Conservation (phyloP, 2,888 invertebrate species). For the Dicyrtomina minuta region DNA sequence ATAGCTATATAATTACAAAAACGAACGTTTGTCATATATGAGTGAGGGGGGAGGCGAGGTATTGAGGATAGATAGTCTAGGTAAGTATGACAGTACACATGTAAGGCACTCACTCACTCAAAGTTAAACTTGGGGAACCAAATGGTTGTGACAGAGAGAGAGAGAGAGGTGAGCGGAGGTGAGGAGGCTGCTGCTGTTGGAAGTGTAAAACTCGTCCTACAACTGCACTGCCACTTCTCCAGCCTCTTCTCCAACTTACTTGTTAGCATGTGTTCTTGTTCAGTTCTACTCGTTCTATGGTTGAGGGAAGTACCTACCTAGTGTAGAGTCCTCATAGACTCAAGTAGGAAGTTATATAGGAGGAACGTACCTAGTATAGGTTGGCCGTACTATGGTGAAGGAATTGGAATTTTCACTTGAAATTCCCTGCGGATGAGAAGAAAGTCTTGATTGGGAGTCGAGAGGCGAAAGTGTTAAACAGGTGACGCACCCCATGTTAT, state of each 20-base stretch:
- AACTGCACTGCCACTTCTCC: not conserved
- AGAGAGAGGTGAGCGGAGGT: slow-evolving; percentile 34
- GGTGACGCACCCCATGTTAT: slow-evolving; percentile 49
- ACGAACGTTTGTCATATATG: too few species aligned
- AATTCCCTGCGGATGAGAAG: slow-evolving; percentile 44
- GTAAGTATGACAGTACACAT: too few species aligned
- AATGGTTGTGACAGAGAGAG: slow-evolving; percentile 30
- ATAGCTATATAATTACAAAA: too few species aligned
- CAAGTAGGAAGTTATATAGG: too few species aligned
- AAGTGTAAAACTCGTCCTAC: not conserved
- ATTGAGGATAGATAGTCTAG: too few species aligned
- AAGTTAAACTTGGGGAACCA: slow-evolving; percentile 15
- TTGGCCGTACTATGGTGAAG: too few species aligned
- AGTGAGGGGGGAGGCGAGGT: too few species aligned
- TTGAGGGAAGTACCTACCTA: too few species aligned
- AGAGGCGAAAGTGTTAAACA: slow-evolving; percentile 48
- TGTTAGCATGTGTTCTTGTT: not conserved
- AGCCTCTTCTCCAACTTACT: not conserved
- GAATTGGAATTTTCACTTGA: slow-evolving; percentile 27
- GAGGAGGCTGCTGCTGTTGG: slow-evolving; percentile 9
- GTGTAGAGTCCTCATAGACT: too few species aligned
- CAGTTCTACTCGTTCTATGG: too few species aligned
- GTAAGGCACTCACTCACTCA: too few species aligned
- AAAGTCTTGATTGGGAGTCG: slow-evolving; percentile 46
- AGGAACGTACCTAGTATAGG: too few species aligned